Evolutionary conservation across 2,888 invertebrate species (phyloP), one percentile per base, ranked within the genome.

Genomic region (Drosophila buzzatii): DNA sequence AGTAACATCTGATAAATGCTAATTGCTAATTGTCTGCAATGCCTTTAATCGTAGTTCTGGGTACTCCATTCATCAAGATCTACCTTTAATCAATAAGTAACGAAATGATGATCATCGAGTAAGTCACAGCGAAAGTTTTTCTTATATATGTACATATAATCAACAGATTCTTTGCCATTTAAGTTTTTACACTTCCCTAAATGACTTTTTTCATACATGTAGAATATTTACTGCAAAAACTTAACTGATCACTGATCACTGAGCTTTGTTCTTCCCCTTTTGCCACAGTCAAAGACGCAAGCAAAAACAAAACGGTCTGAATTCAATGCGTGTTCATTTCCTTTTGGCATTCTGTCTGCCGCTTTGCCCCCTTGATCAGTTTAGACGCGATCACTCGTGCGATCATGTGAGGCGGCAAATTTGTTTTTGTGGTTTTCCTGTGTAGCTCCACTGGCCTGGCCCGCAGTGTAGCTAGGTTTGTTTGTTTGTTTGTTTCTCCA

Each of bases 341-440:
- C 76, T 70, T 66, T 76, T 53, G 10, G 20, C 63, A 44, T 56
- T 70, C 27, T 59, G n/a, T 41, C 27, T 6, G 18, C 56, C 53
- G 31, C 49, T 16, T 37, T 39, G 10, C 10, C 57, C 44, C 44
- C 45, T 44, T 23, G 61, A 69, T 66, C 76, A 70, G 31, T 42
- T 42, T 44, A 80, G 66, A 65, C 80, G 76, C 67, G 76, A 69
- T 76, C 85, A 78, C 74, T 81, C 77, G 83, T 81, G 79, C 87
- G 79, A 91, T 91, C 92, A 91, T 92, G 92, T 92, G 92, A 91
- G 91, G 92, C 92, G 92, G 91, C 80, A 92, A 92, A 92, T 91
- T 91, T 91, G 91, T 92, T 92, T 93, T 86, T 92, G 92, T 89
- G 92, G 92, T 92, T 92, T 92, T 93, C 93, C 92, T 92, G 93